Evolutionary conservation across 2,797 vertebrate species (phyloP), one percentile per base, ranked within the genome.

Genomic region (Tokudaia tokunoshimensis): DNA sequence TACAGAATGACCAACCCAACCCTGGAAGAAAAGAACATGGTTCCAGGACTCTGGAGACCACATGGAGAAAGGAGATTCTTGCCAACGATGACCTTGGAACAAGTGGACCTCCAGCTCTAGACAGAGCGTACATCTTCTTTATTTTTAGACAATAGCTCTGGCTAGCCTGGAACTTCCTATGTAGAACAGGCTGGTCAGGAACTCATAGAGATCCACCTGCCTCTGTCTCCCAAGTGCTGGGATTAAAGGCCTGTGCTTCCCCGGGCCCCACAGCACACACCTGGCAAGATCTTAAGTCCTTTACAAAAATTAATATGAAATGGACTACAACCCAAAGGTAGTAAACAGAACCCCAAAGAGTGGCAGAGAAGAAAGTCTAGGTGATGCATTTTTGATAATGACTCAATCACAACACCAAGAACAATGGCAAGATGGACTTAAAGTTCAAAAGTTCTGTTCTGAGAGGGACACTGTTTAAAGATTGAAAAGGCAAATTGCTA

Each of bases 291-390:
- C 75, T 47, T 44, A 76, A 44, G 41, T 76, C 74, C 13, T 47
- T 24, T 76, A 72, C 17, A 92, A 87, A 94, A 76, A 74, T 55
- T 9, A 86, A 92, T 50, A 78, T 29, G 59, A 78, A 79, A 80
- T 47, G 8, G 29, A 85, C 37, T 31, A 67, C 2, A 96, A n/a
- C 37, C 52, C 63, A 47, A 57, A 81, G 19, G 41, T 20, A 65
- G 92, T 76, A 91, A 10, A 24, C 44, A 50, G 75, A 91, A 67
- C 8, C 89, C 65, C 13, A 83, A 81, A 94, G 91, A 37, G 19
- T 50, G 37, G 70, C 34, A 55, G 1, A 34, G 34, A 70, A 61
- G 55, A 88, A 79, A 83, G 84, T 17, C 29, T 52, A 34, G 50
- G 34, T 44, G 52, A 87, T 37, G 24, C 41, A 6, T 41, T 24